These are phyloP conservation scores for Spilogale gracilis DNA, from an alignment of 2,113 vertebrate species.

Conservation along the genomic window DNA sequence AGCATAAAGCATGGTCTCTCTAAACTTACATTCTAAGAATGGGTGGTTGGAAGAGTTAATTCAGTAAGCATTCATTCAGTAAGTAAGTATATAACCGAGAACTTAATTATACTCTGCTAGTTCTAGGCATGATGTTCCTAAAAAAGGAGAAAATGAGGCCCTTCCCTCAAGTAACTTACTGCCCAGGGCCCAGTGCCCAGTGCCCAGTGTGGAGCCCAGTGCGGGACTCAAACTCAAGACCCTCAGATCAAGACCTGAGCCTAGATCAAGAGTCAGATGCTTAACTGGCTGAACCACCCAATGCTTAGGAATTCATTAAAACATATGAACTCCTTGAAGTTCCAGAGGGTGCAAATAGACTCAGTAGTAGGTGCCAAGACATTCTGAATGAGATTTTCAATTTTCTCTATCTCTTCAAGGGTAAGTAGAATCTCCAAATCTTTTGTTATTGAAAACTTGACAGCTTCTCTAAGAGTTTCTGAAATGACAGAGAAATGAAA, in stretches of 20 bases:
- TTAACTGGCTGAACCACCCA: neutral
- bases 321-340: neutral
- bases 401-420: neutral
- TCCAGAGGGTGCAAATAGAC: neutral
- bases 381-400: neutral
- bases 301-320: neutral
- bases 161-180: neutral
- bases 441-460: neutral
- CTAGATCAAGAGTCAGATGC: neutral
- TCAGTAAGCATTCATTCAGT: neutral
- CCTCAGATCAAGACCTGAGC: neutral
- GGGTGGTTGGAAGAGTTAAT: neutral
- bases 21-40: neutral
- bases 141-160: neutral
- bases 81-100: neutral
- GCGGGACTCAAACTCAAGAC: neutral
- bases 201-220: neutral
- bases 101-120: neutral
- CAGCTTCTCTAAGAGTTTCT: neutral
- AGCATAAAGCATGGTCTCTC: neutral
- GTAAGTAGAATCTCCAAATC: neutral
- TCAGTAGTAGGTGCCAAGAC: neutral
- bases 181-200: neutral
- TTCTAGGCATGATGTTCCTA: neutral
- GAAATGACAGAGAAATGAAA: neutral